phyloP scores from a whole-genome alignment of 2,888 invertebrate genomes.

The Steinernema scapterisci region DNA sequence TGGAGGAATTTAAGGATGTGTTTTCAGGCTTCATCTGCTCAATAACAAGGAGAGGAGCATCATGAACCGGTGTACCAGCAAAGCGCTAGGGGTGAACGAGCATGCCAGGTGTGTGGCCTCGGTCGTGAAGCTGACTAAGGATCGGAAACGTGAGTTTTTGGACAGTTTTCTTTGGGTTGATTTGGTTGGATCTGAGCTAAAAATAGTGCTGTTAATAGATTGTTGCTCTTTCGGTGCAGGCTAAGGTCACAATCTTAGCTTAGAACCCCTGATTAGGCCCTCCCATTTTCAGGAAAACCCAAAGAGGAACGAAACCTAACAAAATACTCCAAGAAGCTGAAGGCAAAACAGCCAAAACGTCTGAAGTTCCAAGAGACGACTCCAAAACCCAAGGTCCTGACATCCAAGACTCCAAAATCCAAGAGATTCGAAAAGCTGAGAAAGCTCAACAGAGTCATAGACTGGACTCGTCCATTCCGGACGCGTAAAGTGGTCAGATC shows the following conservation, averaged over 20 bases:
- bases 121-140: background rate
- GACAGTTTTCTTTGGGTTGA: too few relatives aligned
- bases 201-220: too few relatives aligned
- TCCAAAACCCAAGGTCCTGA: background rate
- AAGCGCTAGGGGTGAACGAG: background rate
- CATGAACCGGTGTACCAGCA: background rate
- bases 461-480: background rate
- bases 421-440: background rate
- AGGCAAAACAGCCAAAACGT: background rate
- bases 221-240: too few relatives aligned
- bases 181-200: too few relatives aligned
- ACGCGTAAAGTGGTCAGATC: background rate
- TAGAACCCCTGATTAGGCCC: too few relatives aligned
- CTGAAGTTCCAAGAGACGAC: background rate
- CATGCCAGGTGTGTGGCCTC: slow-evolving; percentile 23
- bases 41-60: background rate
- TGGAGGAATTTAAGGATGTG: background rate
- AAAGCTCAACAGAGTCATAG: background rate
- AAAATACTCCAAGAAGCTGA: slow-evolving; percentile 1
- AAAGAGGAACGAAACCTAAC: slow-evolving; percentile 1
- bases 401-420: background rate
- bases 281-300: slow-evolving; percentile 4
- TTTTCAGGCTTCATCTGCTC: background rate
- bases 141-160: background rate
- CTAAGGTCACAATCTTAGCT: too few relatives aligned